Percentiles rank a stretch among this genome's conserved stretches.
These are phyloP conservation scores for Eospalax fontanierii DNA, from an alignment of 2,797 vertebrate genomes.

Conservation along the genomic window DNA sequence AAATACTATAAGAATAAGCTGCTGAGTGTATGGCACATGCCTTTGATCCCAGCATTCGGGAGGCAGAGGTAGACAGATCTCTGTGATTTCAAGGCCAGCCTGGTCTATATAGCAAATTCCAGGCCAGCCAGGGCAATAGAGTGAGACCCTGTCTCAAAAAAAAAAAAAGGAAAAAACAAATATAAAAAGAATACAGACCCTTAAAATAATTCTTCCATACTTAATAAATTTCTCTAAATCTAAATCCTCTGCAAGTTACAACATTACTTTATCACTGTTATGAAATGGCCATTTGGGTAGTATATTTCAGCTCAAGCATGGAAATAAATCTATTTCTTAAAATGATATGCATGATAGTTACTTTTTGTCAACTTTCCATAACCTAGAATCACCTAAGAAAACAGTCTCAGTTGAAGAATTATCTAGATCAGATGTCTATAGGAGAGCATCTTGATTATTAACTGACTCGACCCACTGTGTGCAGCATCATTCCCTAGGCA, in stretches of 20 bases:
- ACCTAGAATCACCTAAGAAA: neutral
- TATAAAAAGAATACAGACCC: neutral
- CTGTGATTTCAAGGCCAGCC: no score
- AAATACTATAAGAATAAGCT: neutral
- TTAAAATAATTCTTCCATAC: constrained; percentile 50
- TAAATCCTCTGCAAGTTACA: constrained; percentile 57
- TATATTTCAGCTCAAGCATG: constrained; percentile 13
- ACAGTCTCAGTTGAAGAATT: neutral
- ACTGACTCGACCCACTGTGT: neutral
- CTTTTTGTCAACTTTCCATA: neutral
- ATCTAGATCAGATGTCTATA: neutral
- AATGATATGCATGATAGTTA: neutral
- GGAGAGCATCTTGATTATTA: neutral
- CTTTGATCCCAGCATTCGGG: no score
- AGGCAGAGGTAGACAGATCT: no score
- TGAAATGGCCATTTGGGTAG: constrained; percentile 51
- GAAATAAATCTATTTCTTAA: constrained; percentile 42
- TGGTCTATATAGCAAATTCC: no score
- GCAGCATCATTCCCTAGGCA: neutral
- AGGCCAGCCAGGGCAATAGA: no score
- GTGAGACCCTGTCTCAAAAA: no score
- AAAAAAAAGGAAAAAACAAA: no score
- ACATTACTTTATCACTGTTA: constrained; percentile 8
- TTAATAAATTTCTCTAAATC: constrained; percentile 44
- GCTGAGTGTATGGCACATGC: no score